Evolutionary conservation across 1,140 invertebrate species (phyloP), one percentile per base, ranked within the genome.

Genomic region (Pectinophora gossypiella): DNA sequence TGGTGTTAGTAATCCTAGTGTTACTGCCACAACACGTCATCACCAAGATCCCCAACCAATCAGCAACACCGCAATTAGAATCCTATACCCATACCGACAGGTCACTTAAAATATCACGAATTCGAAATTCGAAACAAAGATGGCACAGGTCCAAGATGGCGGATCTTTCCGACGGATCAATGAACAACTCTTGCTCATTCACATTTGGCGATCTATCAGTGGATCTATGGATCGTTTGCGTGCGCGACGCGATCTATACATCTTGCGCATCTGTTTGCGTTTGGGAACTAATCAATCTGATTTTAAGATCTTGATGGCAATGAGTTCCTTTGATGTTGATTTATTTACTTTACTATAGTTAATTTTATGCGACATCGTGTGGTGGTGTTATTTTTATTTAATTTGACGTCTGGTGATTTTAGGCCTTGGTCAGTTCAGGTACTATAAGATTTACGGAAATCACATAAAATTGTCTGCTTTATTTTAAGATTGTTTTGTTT

Each of bases 111-210:
- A 40, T 16, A 16, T 16, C 36, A 18, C 36, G 6, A 15, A 40
- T 40, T 40, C 36, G 36, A 40, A 40, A 15, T 40, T 40, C 36
- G n/a, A 40, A 32, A 40, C 36, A 40, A 40, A 3, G 36, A 40
- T 40, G 36, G 36, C 36, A 40, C 36, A 15, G 36, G 13, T 15
- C 36, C 36, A 40, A 40, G 36, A 40, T 40, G 36, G 36, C 36
- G 36, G 36, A 32, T 32, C 27, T 32, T 32, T 32, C 27, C 36
- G n/a, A 40, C 36, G 36, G 16, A 40, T 40, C 36, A 40, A 40
- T 40, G 36, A 40, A 15, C 15, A 16, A 18, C 36, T 12, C 36
- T 15, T 15, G 36, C 36, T 40, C 36, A 40, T 40, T 40, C 36
- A 40, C 36, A 40, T 40, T 32, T 32, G 27, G 9, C n/a, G n/a